A percentile compares a stretch with the other conserved stretches of the same genome.
phyloP scores from a whole-genome alignment of 2,888 invertebrate genomes.

The Belgica antarctica region DNA sequence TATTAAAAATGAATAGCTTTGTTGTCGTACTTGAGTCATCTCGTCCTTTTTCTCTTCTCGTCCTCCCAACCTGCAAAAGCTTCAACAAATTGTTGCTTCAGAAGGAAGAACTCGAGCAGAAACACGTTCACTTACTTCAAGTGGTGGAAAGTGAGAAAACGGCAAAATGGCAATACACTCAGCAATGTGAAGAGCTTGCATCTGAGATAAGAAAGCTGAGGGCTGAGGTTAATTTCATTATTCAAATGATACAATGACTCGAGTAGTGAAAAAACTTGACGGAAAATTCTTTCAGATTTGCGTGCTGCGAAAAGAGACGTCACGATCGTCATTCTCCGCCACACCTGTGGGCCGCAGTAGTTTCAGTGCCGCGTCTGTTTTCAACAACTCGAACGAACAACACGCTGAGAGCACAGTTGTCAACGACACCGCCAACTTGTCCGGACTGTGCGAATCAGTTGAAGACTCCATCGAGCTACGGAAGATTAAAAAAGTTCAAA shows the following conservation, averaged over 20 bases:
- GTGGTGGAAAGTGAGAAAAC: slow-evolving; percentile 90
- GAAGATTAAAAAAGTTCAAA: slow-evolving; percentile 82
- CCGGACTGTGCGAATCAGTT: slow-evolving; percentile 46
- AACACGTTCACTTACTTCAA: slow-evolving; percentile 82
- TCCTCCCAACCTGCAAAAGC: slow-evolving; percentile 55
- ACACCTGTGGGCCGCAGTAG: slow-evolving; percentile 50
- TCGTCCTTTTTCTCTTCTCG: not conserved
- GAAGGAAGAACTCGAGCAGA: slow-evolving; percentile 85
- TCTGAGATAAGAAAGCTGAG: slow-evolving; percentile 84
- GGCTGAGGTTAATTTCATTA: slow-evolving; percentile 66
- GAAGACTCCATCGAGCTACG: slow-evolving; percentile 72
- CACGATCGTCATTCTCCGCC: slow-evolving; percentile 59
- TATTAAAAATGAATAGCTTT: slow-evolving; percentile 25
- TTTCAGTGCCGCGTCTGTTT: slow-evolving; percentile 47
- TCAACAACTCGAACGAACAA: slow-evolving; percentile 52
- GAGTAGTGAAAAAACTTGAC: too few relatives aligned
- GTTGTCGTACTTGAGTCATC: not conserved
- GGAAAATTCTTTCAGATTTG: slow-evolving; percentile 76
- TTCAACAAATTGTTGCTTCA: slow-evolving; percentile 85
- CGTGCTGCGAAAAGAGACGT: slow-evolving; percentile 72
- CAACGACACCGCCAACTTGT: slow-evolving; percentile 52
- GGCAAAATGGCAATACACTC: slow-evolving; percentile 89
- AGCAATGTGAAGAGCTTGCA: slow-evolving; percentile 86
- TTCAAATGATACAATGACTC: not conserved
- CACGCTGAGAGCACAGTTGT: slow-evolving; percentile 46